Base-by-base conservation (phyloP, 2,888 invertebrate genomes). In the Drosophila nr. perissopoda region DNA sequence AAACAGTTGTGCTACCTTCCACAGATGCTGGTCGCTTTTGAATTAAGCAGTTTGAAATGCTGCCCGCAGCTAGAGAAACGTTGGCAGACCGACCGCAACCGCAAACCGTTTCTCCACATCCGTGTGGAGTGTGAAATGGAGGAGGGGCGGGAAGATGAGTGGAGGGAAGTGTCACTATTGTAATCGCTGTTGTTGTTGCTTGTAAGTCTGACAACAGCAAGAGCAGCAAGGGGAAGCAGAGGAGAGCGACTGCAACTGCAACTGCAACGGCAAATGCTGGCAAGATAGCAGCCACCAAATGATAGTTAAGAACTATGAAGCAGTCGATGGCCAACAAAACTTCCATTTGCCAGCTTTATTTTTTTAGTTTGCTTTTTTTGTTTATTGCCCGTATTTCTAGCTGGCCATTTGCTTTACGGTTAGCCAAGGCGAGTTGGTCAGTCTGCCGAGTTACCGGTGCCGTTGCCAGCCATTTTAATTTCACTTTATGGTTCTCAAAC, bases 401-500 rank as follows among this genome's bases (percentile, higher is more conserved):
- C 73, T 83, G 69, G 73, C 77, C 86, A 74, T 83, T 82, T 78
- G 83, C 71, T 78, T 72, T 80, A 60, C 76, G 77, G 78, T 77
- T 65, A 61, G 74, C 77, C 74, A 70, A 64, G 70, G 61, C 45
- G 52, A 64, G 64, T 53, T 77, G 74, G 74, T 42, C 68, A 64
- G 65, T 70, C 38, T 71, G 72, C 80, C 73, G 69, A 72, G 69
- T 76, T 71, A 69, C 80, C 66, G 58, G 70, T 52, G 73, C 80
- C 68, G 60, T 73, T 52, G 73, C 70, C 52, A 83, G 70, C 83
- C 76, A 90, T 88, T 87, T 87, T 90, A 90, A 90, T 87, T 87
- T 87, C 87, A 87, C 90, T 87, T 88, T 90, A 90, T 90, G 90
- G 87, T 88, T 87, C 77, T 77, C 85, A 87, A 85, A 82, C 89